Percentiles rank a stretch among this genome's conserved stretches.
Conservation (phyloP, 1,140 invertebrate species). For the Drosophila novamexicana region DNA sequence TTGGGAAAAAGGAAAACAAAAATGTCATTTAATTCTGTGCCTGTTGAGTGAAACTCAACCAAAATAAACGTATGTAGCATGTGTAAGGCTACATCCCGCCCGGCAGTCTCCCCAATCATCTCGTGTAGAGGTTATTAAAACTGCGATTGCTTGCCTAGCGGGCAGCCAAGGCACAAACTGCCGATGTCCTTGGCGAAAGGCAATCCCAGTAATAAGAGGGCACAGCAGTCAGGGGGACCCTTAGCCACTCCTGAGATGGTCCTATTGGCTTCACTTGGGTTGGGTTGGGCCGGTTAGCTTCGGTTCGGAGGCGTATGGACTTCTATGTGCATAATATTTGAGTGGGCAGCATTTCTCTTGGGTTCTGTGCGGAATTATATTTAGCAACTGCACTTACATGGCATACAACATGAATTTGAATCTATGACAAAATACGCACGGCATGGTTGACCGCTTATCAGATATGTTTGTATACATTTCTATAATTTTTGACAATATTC, state of each 20-base stretch:
- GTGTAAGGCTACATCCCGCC: conserved; percentile 1
- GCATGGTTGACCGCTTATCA: conserved; percentile 45
- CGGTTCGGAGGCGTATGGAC: not conserved
- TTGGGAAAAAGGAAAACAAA: conserved; percentile 19
- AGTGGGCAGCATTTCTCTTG: conserved; percentile 29
- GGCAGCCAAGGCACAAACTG: not conserved
- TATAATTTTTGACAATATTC: conserved; percentile 48
- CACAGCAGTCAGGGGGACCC: not conserved
- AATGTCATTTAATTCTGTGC: conserved; percentile 4
- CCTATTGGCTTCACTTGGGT: conserved; percentile 22
- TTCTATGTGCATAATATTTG: conserved; percentile 6
- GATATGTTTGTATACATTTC: conserved; percentile 28
- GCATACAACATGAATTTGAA: conserved; percentile 25
- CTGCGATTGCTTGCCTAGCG: conserved; percentile 45
- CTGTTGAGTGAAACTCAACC: conserved; percentile 46
- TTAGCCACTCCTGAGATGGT: conserved; percentile 33
- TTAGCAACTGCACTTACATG: conserved; percentile 5
- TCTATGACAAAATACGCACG: conserved; percentile 51
- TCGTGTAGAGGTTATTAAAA: conserved; percentile 56
- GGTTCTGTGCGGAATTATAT: conserved; percentile 1
- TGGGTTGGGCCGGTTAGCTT: not conserved
- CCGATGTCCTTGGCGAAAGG: conserved; percentile 28
- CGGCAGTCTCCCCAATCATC: too few species aligned
- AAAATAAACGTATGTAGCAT: conserved; percentile 25
- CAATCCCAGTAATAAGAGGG: conserved; percentile 35